Evolutionary conservation across 2,113 vertebrate genomes (phyloP).

Genomic region (Gallinago undulata): DNA sequence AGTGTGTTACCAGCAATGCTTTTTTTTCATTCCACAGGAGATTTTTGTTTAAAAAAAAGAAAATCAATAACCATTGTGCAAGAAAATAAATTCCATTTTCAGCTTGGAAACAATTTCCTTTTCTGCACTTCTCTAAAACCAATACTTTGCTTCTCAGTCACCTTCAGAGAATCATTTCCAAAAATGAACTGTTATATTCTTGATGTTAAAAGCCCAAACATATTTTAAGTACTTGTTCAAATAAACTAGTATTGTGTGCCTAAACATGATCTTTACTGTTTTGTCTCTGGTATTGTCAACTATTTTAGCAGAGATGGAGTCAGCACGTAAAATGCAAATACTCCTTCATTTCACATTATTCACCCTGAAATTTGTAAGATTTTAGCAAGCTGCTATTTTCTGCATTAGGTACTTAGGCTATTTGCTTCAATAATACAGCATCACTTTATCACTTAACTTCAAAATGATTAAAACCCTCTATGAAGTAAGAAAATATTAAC

Average conservation of each 20-base stretch:
- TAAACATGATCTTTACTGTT: neutral
- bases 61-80: slow-evolving; percentile 8
- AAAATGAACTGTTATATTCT: neutral
- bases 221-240: neutral
- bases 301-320: neutral
- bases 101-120: neutral
- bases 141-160: neutral
- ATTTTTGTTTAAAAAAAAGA: neutral
- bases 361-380: neutral
- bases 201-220: neutral
- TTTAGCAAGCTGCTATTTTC: neutral
- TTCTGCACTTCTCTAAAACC: neutral
- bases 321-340: neutral
- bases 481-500: neutral
- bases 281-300: neutral
- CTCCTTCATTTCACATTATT: neutral
- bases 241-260: neutral
- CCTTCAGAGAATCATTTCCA: neutral
- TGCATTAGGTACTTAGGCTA: neutral
- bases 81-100: neutral
- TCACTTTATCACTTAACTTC: neutral
- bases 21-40: neutral
- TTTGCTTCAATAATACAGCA: neutral
- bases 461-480: neutral
- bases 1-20: neutral